A percentile compares a stretch with the other conserved stretches of the same genome.
Conservation (phyloP, 1,140 invertebrate species). For the Drosophila novamexicana region DNA sequence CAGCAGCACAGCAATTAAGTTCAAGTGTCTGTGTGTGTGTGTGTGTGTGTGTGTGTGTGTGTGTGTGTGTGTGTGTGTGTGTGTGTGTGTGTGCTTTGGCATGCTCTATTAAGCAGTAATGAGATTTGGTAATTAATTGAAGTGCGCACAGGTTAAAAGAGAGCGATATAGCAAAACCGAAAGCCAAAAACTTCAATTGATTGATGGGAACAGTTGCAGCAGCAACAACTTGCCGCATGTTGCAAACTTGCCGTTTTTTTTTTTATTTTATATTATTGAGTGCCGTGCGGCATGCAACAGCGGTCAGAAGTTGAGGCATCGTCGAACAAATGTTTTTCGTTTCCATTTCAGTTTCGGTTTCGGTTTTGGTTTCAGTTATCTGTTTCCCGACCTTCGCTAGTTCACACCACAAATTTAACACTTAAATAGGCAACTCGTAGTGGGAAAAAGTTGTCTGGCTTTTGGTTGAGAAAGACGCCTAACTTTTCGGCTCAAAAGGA, state of each 20-base stretch:
- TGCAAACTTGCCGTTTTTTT: slow-evolving; percentile 33
- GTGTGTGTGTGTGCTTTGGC: slow-evolving; percentile 24
- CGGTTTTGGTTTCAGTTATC: slow-evolving; percentile 1
- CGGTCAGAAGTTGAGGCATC: slow-evolving; percentile 14
- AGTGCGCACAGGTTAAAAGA: slow-evolving; percentile 46
- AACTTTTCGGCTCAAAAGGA: too few relatives aligned
- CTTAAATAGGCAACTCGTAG: too few relatives aligned
- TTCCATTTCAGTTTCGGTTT: slow-evolving; percentile 20
- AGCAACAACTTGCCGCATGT: slow-evolving; percentile 15
- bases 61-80: slow-evolving; percentile 17
- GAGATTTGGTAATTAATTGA: slow-evolving; percentile 81
- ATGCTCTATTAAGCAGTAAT: slow-evolving; percentile 81
- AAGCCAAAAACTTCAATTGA: slow-evolving; percentile 60
- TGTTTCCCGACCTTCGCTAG: neutral
- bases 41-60: neutral
- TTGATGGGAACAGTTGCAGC: slow-evolving; percentile 47
- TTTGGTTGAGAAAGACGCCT: too few relatives aligned
- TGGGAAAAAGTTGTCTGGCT: too few relatives aligned
- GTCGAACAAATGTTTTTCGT: slow-evolving; percentile 2
- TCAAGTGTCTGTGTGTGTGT: too few relatives aligned
- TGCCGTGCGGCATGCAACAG: slow-evolving; percentile 46
- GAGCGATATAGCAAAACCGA: slow-evolving; percentile 28
- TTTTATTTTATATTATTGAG: slow-evolving; percentile 30
- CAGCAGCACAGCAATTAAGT: neutral
- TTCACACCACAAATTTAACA: too few relatives aligned